Base-by-base conservation (phyloP, 2,888 invertebrate genomes). In the Yponomeuta plumbellus region DNA sequence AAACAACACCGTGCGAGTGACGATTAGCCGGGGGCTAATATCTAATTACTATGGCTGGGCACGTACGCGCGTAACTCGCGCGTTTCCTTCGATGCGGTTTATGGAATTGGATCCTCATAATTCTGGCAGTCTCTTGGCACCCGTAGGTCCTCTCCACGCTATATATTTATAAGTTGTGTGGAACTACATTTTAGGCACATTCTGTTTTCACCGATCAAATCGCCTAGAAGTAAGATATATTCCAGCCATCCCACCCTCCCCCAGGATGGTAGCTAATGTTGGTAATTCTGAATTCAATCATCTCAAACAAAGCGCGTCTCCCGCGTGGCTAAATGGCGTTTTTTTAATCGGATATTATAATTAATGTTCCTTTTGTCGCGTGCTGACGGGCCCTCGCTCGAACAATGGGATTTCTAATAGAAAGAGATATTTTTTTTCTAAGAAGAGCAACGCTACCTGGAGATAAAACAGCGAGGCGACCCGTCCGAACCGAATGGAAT, bases 291-390 rank as follows among this genome's bases (percentile, higher is more conserved):
- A 88, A 91, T 89, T 88, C 88, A 89, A 90, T 90, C 88, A 88
- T 86, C 81, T 87, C 88, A 88, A 89, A 91, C 90, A 90, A 91
- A 89, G 84, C 80, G 80, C 80, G 78, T 80, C 84, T 84, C 86
- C 82, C 82, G 88, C 86, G 83, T 83, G 80, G 81, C 88, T 90
- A 88, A 90, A 90, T 90, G 88, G 85, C 85, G 83, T 84, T 91
- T 91, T 72, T 91, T 90, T 91, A 91, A 92, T 92, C 91, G 91
- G 91, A 92, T 92, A 91, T 91, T 91, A 91, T 92, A 92, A 92
- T 92, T 92, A 91, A 92, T 92, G 92, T 91, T 85, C 85, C 88
- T 90, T 91, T 91, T 90, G 91, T 88, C 89, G 86, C 91, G 90
- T 88, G 89, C 87, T 90, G 90, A 88, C 90, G 84, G 84, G 83